Evolutionary conservation across 23 tunicate species (phyloP).

Genomic region (Diplosoma virens): DNA sequence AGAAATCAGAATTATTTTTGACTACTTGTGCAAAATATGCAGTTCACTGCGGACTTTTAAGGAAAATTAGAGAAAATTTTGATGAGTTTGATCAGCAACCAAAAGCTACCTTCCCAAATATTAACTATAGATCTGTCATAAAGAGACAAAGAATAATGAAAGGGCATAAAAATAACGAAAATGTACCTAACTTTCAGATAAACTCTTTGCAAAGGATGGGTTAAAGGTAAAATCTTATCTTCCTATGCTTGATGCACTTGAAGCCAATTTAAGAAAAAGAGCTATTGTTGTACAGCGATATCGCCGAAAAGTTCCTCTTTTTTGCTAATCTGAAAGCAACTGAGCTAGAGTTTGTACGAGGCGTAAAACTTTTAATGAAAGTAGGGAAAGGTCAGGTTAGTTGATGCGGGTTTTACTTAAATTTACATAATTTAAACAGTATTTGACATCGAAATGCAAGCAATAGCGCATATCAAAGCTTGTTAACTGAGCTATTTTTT

Average conservation of each 20-base stretch:
- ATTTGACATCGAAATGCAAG: background rate
- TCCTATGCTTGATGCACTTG: background rate
- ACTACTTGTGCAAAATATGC: constrained; percentile 16
- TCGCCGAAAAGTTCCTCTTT: background rate
- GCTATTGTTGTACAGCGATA: constrained; percentile 6
- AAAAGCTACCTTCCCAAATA: background rate
- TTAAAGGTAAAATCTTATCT: background rate
- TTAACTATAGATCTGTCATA: too few species aligned
- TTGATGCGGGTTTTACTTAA: too few species aligned
- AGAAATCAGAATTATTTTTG: constrained; percentile 12
- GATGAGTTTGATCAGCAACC: constrained; percentile 9
- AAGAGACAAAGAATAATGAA: too few species aligned
- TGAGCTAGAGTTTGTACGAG: too few species aligned
- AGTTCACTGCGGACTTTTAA: constrained; percentile 14
- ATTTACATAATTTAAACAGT: background rate
- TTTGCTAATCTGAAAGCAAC: background rate
- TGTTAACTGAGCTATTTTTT: too few species aligned
- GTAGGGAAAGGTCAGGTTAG: too few species aligned
- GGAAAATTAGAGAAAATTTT: too few species aligned
- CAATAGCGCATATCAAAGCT: too few species aligned
- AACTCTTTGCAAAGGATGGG: constrained; percentile 8
- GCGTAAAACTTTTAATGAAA: too few species aligned
- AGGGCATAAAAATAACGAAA: too few species aligned
- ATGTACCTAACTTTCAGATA: too few species aligned
- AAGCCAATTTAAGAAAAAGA: background rate